Percentiles rank a stretch among this genome's conserved stretches.
These are phyloP conservation scores for Vireo altiloquus DNA, from an alignment of 2,113 vertebrate species.

Conservation along the genomic window DNA sequence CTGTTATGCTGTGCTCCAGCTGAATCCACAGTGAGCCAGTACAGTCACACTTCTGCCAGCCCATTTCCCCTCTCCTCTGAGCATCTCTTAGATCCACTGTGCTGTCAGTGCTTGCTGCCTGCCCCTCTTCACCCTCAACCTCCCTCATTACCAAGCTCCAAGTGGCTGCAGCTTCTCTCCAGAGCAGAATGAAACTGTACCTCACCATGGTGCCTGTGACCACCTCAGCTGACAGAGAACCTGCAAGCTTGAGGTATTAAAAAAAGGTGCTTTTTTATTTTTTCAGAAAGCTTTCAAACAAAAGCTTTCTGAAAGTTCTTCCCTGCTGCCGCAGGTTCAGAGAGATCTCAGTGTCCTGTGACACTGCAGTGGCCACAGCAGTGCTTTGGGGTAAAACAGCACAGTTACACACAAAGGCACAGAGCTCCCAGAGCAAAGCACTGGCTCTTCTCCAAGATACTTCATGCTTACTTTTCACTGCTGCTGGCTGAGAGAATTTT, in stretches of 20 bases:
- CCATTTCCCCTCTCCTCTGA: neutral
- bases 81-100: neutral
- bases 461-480: rapidly evolving
- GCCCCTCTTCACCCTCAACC: neutral
- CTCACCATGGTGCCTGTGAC: rapidly evolving
- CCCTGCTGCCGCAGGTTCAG: neutral
- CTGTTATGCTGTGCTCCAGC: rapidly evolving
- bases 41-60: neutral
- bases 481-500: neutral
- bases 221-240: neutral
- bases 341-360: neutral
- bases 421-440: neutral
- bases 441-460: neutral
- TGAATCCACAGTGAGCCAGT: neutral
- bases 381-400: neutral
- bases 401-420: neutral
- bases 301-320: neutral
- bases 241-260: rapidly evolving
- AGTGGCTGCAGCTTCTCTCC: neutral
- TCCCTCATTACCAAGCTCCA: neutral
- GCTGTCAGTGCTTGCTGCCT: rapidly evolving
- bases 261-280: neutral
- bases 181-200: neutral
- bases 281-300: neutral
- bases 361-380: neutral